Evolutionary conservation across 2,113 vertebrate genomes (phyloP), one percentile per base, ranked within the genome.

Genomic region (Hyperopisus bebe): DNA sequence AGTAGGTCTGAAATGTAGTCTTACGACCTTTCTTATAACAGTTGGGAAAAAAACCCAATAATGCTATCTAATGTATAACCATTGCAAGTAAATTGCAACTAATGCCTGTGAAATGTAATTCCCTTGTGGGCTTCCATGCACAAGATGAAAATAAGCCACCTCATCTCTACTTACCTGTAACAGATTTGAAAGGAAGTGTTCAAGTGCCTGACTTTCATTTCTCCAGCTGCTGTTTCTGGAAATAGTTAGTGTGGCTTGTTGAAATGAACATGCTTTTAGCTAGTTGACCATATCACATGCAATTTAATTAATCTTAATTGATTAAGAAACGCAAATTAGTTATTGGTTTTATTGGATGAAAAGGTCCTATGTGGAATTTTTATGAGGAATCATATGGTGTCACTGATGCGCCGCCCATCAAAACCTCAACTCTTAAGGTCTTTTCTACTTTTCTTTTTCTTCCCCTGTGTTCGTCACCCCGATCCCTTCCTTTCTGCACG

Each of bases 401-500:
- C 35, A 42, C 31, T 80, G 15, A 2, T 77, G 70, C 13, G 15
- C 0, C 53, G 5, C 10, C 15, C 11, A n/a, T 51, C n/a, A 3
- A 15, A 35, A 31, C 9, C 85, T n/a, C 48, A 17, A 6, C 21
- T 11, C n/a, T 2, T 46, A 83, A 46, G 50, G n/a, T 53, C 19
- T 88, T 90, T 91, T 90, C 91, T 31, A 3, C 3, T 27, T 10
- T 1, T 8, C 55, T 53, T 86, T 87, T 47, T 84, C 47, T 87
- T 77, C 48, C 89, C 62, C 89, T 13, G 42, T 66, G 88, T 70
- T 91, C 7, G 1, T 53, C 31, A 84, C 70, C 88, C 83, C 70
- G 77, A 58, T 39, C 8, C 58, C 90, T 39, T 87, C 62, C 91
- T 70, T 92, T 2, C 42, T 87, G 86, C 62, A 62, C 35, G 47